Percentiles rank a stretch among this genome's conserved stretches.
phyloP scores from a whole-genome alignment of 53 echinoderm and acorn worm genomes.

The Echinarachnius parma region DNA sequence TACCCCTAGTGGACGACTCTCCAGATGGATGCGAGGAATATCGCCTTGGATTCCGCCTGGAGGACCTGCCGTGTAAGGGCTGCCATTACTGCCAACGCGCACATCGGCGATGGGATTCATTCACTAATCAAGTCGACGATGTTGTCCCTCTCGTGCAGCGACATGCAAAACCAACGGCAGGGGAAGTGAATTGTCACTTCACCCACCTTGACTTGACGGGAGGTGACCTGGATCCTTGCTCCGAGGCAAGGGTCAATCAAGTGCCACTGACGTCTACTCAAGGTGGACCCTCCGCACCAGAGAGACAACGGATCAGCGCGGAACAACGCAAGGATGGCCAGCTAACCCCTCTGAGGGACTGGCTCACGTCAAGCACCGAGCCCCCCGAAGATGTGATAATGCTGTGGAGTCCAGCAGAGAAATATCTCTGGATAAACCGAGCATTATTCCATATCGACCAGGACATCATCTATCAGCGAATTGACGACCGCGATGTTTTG shows the following conservation, averaged over 20 bases:
- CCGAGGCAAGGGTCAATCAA: too few relatives aligned
- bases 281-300: too few relatives aligned
- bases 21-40: constrained; percentile 33
- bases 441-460: constrained; percentile 31
- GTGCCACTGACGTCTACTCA: too few relatives aligned
- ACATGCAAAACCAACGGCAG: too few relatives aligned
- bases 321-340: constrained; percentile 24
- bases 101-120: constrained; percentile 47
- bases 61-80: constrained; percentile 46
- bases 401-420: constrained; percentile 31
- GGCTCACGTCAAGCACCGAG: constrained; percentile 15
- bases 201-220: too few relatives aligned
- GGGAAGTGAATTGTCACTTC: too few relatives aligned
- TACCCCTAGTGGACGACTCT: too few relatives aligned
- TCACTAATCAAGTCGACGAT: constrained; percentile 39
- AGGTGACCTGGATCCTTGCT: too few relatives aligned
- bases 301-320: too few relatives aligned
- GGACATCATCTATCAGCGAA: constrained; percentile 29
- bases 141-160: constrained; percentile 38
- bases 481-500: neutral
- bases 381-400: constrained; percentile 38
- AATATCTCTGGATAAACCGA: constrained; percentile 50
- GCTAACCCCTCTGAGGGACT: constrained; percentile 12
- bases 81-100: constrained; percentile 48
- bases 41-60: constrained; percentile 5